These are phyloP conservation scores for Pherbina coryleti DNA, from an alignment of 2,888 invertebrate genomes.

Conservation along the genomic window DNA sequence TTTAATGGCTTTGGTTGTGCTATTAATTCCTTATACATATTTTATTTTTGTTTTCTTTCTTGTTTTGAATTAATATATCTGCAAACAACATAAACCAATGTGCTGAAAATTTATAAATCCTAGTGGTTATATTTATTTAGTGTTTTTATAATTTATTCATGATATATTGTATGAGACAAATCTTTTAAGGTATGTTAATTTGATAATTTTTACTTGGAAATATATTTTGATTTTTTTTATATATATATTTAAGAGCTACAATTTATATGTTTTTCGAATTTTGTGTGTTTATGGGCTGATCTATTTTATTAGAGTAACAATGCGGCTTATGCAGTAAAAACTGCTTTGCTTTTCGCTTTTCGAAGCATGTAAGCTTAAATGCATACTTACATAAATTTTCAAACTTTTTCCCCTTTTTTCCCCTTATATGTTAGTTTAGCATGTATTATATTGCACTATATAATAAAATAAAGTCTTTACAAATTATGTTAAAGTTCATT, in stretches of 20 bases:
- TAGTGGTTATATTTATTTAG: constrained; percentile 16
- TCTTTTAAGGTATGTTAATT: constrained; percentile 17
- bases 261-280: constrained; percentile 5
- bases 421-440: not conserved
- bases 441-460: not conserved
- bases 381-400: not conserved
- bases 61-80: not conserved
- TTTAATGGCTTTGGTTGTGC: not conserved
- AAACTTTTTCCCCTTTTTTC: not conserved
- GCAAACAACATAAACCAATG: constrained; percentile 18
- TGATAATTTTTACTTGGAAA: constrained; percentile 18
- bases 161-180: constrained; percentile 19
- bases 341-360: too few species aligned
- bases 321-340: not conserved
- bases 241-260: constrained; percentile 11
- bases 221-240: constrained; percentile 21
- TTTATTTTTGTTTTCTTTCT: not conserved
- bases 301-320: not conserved
- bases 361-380: not conserved
- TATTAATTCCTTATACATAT: not conserved
- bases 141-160: constrained; percentile 10
- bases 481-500: constrained; percentile 21
- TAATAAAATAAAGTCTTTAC: constrained; percentile 9
- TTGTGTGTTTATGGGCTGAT: not conserved
- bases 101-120: constrained; percentile 24